phyloP scores from a whole-genome alignment of 2,797 vertebrate genomes.

The Garrulus glandarius region DNA sequence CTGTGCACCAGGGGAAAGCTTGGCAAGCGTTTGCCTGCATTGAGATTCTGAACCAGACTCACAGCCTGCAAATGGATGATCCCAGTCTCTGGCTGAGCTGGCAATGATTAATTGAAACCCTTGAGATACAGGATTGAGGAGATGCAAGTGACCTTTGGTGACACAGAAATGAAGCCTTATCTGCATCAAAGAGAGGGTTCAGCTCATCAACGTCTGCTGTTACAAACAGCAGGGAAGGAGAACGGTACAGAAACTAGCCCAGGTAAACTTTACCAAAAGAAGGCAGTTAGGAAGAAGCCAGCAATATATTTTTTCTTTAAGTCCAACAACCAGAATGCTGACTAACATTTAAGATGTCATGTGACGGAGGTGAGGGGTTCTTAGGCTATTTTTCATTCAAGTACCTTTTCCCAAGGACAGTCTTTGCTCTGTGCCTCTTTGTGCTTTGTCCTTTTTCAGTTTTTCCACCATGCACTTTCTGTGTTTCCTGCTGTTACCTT shows the following conservation, averaged over 20 bases:
- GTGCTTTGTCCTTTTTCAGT: background rate
- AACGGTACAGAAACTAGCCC: background rate
- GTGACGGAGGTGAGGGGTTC: rapidly evolving
- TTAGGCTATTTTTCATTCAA: background rate
- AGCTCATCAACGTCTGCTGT: background rate
- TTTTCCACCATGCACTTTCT: background rate
- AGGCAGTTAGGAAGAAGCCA: background rate
- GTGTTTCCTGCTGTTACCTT: background rate
- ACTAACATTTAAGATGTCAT: background rate
- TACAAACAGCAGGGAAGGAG: background rate
- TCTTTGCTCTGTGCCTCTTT: background rate
- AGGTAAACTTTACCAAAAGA: background rate
- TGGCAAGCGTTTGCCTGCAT: background rate
- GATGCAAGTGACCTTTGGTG: constrained; percentile 40
- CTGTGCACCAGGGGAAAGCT: background rate
- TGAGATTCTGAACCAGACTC: constrained; percentile 34
- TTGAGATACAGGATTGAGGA: constrained; percentile 28
- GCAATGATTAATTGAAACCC: constrained; percentile 50
- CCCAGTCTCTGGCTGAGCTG: background rate
- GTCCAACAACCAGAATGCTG: background rate
- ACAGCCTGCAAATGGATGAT: background rate
- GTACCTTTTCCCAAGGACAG: background rate
- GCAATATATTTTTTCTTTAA: background rate
- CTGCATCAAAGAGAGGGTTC: constrained; percentile 1
- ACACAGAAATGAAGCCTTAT: constrained; percentile 3